Evolutionary conservation across 2,888 invertebrate species (phyloP).

Genomic region (Miltochrista miniata): DNA sequence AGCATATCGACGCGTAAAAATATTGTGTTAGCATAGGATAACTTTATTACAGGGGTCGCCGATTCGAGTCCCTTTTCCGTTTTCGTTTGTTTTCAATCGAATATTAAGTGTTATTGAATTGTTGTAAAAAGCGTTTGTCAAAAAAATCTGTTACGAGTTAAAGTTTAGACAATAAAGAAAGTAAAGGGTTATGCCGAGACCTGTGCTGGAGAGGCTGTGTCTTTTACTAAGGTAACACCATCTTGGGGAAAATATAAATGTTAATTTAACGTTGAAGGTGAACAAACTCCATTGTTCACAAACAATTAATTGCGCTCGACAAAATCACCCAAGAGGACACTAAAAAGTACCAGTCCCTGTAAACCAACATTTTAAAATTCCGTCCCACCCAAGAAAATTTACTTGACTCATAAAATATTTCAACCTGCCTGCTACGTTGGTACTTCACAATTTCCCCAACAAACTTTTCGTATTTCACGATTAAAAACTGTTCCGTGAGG

Average conservation of each 20-base stretch:
- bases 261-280: constrained; percentile 1
- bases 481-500: constrained; percentile 17
- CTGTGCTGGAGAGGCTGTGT: too few relatives aligned
- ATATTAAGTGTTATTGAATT: background rate
- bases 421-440: background rate
- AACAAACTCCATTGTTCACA: constrained; percentile 10
- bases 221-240: background rate
- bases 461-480: constrained; percentile 23
- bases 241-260: background rate
- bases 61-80: background rate
- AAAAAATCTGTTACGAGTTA: too few relatives aligned
- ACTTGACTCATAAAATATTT: constrained; percentile 20
- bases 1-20: constrained; percentile 51
- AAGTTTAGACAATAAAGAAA: too few relatives aligned
- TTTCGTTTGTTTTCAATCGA: constrained; percentile 1
- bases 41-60: constrained; percentile 42
- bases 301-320: constrained; percentile 30
- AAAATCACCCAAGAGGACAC: constrained; percentile 23
- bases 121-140: background rate
- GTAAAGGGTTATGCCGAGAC: too few relatives aligned
- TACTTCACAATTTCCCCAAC: constrained; percentile 17
- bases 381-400: constrained; percentile 21
- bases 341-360: constrained; percentile 28
- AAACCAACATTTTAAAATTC: constrained; percentile 23
- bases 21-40: constrained; percentile 65